Conservation (phyloP, 2,888 invertebrate species). For the Schrankia costaestrigalis region DNA sequence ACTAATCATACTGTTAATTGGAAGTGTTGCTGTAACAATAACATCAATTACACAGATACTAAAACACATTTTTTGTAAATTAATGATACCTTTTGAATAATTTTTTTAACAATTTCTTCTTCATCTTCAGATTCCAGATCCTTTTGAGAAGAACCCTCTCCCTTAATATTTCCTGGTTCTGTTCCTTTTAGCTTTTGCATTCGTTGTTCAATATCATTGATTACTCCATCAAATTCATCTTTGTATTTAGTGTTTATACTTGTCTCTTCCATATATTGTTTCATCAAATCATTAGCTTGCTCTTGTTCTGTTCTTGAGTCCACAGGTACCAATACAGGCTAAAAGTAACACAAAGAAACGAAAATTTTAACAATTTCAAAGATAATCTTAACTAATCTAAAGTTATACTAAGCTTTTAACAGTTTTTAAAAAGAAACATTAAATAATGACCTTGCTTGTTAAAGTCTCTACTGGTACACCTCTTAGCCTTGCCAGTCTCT, state of each 20-base stretch:
- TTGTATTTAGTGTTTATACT: slow-evolving; percentile 68
- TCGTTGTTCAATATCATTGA: slow-evolving; percentile 57
- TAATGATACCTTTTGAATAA: slow-evolving; percentile 61
- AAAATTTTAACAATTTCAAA: no score
- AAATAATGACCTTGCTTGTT: slow-evolving; percentile 43
- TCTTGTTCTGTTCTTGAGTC: slow-evolving; percentile 85
- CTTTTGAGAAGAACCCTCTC: no score
- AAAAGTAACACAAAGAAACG: slow-evolving; percentile 13
- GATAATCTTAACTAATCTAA: neutral
- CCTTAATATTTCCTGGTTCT: no score
- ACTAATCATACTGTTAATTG: no score
- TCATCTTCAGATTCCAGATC: slow-evolving; percentile 54
- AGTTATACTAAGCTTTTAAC: neutral
- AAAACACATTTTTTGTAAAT: neutral
- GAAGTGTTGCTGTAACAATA: no score
- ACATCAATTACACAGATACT: no score
- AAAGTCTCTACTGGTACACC: slow-evolving; percentile 67
- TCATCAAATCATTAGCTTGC: slow-evolving; percentile 85
- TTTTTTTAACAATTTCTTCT: slow-evolving; percentile 53
- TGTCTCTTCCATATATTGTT: slow-evolving; percentile 78
- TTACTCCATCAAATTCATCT: slow-evolving; percentile 58
- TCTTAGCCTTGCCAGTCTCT: slow-evolving; percentile 84
- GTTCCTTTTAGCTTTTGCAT: slow-evolving; percentile 53
- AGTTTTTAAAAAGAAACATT: neutral
- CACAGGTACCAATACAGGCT: slow-evolving; percentile 66